Base-by-base conservation (phyloP, 1,140 invertebrate genomes). In the Lucilia cuprina region DNA sequence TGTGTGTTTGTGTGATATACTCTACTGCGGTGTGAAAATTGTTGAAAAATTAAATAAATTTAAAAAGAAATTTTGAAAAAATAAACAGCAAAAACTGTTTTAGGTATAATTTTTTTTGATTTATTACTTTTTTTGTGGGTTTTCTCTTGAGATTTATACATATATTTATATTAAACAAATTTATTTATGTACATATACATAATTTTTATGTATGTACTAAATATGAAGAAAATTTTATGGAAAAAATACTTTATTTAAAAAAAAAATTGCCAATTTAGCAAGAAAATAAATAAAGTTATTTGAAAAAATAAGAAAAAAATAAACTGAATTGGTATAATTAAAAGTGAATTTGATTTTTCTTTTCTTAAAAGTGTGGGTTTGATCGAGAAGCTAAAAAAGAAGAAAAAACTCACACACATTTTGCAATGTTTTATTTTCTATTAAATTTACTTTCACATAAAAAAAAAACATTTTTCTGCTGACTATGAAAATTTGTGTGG, bases 1-100 rank as follows among this genome's bases (percentile, higher is more conserved):
- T 78, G 77, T 80, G 75, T 78, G 77, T 78, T 41, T 80, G 75
- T 78, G 41, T 25, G 21, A 35, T 70, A 21, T 70, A 70, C 65
- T 60, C 55, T 60, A 60, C 17, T 78, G 34, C 17, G 41, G 19
- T 80, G 35, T 77, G 41, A 41, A 41, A 41, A 30, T 30, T 30
- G 25, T 30, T 30, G 47, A 77, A 41, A 77, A 41, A 77, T 34
- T 49, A 30, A 55, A 55, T 25, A 10, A 80, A 80, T 30, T 47
- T 0, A 78, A 19, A 78, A 30, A 30, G 25, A 30, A 13, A 30
- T 41, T 3, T 41, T 41, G 7, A 41, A 41, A 30, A 41, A 41
- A 41, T 41, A 41, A 41, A 41, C 41, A 41, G 41, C 1, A 7
- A 41, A 77, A 77, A 77, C 74, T 34, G 74, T 77, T 77, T 77